These are phyloP conservation scores for Papilio helenus DNA, from an alignment of 1,140 invertebrate species.

Conservation along the genomic window DNA sequence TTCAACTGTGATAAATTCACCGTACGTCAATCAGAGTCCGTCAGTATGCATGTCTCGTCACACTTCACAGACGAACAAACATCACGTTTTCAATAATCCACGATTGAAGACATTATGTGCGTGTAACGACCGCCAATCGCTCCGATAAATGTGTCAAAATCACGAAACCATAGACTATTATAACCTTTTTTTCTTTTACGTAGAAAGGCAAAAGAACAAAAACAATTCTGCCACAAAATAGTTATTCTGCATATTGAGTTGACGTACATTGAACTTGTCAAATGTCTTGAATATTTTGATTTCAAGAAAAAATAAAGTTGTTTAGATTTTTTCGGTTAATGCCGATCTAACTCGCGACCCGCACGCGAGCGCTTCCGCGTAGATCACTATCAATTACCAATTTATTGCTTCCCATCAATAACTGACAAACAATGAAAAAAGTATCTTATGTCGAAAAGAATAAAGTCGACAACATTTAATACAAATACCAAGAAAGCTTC, in stretches of 20 bases:
- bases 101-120: slow-evolving; percentile 20
- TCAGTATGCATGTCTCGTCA: slow-evolving; percentile 24
- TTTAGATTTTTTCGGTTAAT: slow-evolving; percentile 56
- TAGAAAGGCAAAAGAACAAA: background rate
- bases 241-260: background rate
- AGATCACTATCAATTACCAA: slow-evolving; percentile 70
- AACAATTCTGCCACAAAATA: background rate
- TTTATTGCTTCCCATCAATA: slow-evolving; percentile 50
- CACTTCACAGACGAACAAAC: slow-evolving; percentile 24
- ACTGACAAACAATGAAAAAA: slow-evolving; percentile 45
- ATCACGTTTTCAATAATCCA: slow-evolving; percentile 36
- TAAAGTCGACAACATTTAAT: slow-evolving; percentile 35
- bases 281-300: slow-evolving; percentile 42
- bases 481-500: slow-evolving; percentile 41
- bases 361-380: slow-evolving; percentile 62
- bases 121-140: slow-evolving; percentile 11
- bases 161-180: slow-evolving; percentile 23
- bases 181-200: background rate
- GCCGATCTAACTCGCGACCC: slow-evolving; percentile 46
- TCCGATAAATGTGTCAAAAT: slow-evolving; percentile 28
- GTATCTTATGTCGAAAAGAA: slow-evolving; percentile 26
- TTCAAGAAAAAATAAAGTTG: slow-evolving; percentile 71
- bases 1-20: slow-evolving; percentile 1
- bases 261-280: slow-evolving; percentile 20
- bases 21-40: slow-evolving; percentile 10